Base-by-base conservation (phyloP, 1,140 invertebrate species). In the Muscidifurax raptorellus region DNA sequence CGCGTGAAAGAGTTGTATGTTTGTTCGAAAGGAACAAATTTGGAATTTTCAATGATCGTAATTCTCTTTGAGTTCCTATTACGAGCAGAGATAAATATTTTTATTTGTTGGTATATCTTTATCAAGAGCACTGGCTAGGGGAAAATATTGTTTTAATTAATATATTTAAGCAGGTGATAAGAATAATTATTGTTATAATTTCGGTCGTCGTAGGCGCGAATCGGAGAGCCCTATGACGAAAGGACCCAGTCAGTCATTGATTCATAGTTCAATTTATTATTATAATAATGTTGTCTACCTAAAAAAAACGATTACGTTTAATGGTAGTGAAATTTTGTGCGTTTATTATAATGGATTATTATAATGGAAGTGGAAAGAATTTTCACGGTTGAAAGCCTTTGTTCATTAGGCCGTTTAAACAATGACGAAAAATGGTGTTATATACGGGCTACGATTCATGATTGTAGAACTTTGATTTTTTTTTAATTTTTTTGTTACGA, bases 401-500 rank as follows among this genome's bases (percentile, higher is more conserved):
- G 81, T 85, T 85, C 32, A 75, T 40, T 74, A 75, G 77, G 83
- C 71, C 78, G 82, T 88, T 88, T 85, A 87, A 86, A 78, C 82
- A 84, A 84, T 87, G 86, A 87, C 86, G 86, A 85, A 87, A 59
- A 85, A 87, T 86, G 86, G 83, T 88, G 79, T 85, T 82, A 84
- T 86, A 87, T 84, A 72, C 78, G 85, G 87, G 80, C 87, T 89
- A 88, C 87, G 85, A 89, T 89, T 89, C 83, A 40, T 87, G 79
- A 87, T 88, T 87, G 87, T 87, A 89, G 88, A 87, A 81, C 81
- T 87, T 88, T 86, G 74, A 86, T 87, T 83, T 83, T 82, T 85
- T 80, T 87, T 89, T 87, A 87, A 86, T 78, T 86, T 87, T 86
- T 87, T 84, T 86, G 79, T 85, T 85, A 85, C 32, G 28, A 85